Evolutionary conservation across 2,113 vertebrate species (phyloP), one percentile per base, ranked within the genome.

Genomic region (Chlorodrepanis virens): DNA sequence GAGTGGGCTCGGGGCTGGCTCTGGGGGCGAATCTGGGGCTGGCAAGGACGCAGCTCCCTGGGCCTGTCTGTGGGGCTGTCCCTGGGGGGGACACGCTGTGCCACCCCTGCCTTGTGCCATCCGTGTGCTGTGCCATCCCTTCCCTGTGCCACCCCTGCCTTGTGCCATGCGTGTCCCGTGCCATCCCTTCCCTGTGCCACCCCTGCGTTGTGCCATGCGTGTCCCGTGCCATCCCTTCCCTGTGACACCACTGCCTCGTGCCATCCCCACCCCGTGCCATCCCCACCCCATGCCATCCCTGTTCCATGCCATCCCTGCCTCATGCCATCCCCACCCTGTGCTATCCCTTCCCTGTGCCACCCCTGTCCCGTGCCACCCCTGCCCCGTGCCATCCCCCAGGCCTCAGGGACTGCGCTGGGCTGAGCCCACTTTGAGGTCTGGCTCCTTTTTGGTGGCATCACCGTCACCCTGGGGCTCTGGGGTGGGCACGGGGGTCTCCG

Each of bases 401-500:
- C 37, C 37, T 4, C 10, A 10, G 37, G 37, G 37, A 10, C 37
- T 37, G 37, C 37, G 9, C 37, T 37, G 37, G 9, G 8, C 49
- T 12, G 68, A 60, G 22, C 27, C 57, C 2, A 0, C 5, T 33
- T 57, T 14, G 12, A 52, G 24, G 5, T 23, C n/a, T 0, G 0
- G 23, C 24, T 42, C 21, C 12, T 37, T 24, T 84, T 63, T 45
- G 31, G 75, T 31, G 75, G 25, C 7, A 4, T 8, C 45, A 13
- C 1, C 3, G 0, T 22, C 0, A 0, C 13, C 20, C 12, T 0
- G 3, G 54, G 56, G 31, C 4, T 6, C 45, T 9, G 1, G 4
- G 54, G 17, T 7, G 59, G 63, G 87, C 50, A 28, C 45, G 7
- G 56, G 45, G 33, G 10, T 37, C 2, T 8, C 18, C 2, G 28